phyloP scores from a whole-genome alignment of 2,113 vertebrate genomes.

The Corythoichthys haematopterus region DNA sequence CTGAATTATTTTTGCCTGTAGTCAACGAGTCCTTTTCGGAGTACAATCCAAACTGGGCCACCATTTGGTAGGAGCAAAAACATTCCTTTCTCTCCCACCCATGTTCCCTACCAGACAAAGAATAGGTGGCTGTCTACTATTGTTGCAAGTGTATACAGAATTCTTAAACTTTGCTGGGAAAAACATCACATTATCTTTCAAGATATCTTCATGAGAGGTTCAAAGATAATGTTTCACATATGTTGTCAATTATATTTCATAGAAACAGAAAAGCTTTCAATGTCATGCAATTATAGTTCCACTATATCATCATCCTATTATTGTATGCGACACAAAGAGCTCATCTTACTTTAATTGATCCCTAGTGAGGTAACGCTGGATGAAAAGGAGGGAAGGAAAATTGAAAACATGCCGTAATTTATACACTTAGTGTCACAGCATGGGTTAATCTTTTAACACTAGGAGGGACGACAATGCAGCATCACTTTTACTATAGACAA shows the following conservation, averaged over 20 bases:
- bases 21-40: conserved; percentile 29
- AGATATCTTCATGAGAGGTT: background rate
- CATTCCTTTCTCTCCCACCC: conserved; percentile 29
- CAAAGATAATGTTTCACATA: background rate
- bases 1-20: conserved; percentile 16
- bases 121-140: conserved; percentile 31
- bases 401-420: background rate
- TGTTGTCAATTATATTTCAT: no score
- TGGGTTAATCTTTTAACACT: no score
- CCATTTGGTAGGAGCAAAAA: conserved; percentile 29
- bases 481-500: no score
- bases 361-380: conserved; percentile 23
- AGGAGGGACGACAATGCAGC: no score
- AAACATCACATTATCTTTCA: background rate
- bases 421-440: background rate
- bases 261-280: no score
- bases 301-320: background rate
- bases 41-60: conserved; percentile 34
- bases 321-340: conserved; percentile 9
- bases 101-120: conserved; percentile 23
- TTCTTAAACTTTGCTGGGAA: background rate
- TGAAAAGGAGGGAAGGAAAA: conserved; percentile 6
- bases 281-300: background rate
- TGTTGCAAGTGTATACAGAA: background rate
- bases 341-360: conserved; percentile 52